These are phyloP conservation scores for Podargus strigoides DNA, from an alignment of 2,797 vertebrate species.

Conservation along the genomic window DNA sequence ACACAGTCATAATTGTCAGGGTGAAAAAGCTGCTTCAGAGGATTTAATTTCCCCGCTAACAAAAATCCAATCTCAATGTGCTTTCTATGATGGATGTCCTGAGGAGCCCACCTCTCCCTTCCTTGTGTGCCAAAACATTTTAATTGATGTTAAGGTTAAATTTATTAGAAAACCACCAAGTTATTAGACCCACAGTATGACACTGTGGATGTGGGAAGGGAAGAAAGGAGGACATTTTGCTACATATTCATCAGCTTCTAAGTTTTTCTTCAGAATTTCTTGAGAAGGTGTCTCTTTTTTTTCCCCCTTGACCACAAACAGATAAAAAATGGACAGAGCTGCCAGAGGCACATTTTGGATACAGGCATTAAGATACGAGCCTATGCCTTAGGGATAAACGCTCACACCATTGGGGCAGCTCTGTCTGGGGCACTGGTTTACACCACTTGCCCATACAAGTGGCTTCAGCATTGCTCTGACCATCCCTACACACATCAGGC, in stretches of 20 bases:
- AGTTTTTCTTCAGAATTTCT: not conserved
- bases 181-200: not conserved
- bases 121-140: not conserved
- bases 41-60: slow-evolving; percentile 36
- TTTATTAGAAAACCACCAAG: not conserved
- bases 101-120: not conserved
- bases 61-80: slow-evolving; percentile 1
- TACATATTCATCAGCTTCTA: not conserved
- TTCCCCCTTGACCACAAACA: not conserved
- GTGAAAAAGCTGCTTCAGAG: slow-evolving; percentile 2
- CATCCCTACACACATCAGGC: not conserved
- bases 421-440: not conserved
- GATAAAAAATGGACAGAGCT: not conserved
- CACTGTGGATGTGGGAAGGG: not conserved
- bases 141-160: slow-evolving; percentile 11
- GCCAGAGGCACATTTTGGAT: not conserved
- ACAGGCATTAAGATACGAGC: not conserved
- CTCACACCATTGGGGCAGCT: not conserved
- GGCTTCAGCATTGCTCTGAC: not conserved
- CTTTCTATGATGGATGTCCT: not conserved
- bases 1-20: not conserved
- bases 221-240: not conserved
- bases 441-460: not conserved
- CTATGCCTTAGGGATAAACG: not conserved
- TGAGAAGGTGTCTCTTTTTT: not conserved